Conservation (phyloP, 2,113 vertebrate species). For the Crotalus horridus region DNA sequence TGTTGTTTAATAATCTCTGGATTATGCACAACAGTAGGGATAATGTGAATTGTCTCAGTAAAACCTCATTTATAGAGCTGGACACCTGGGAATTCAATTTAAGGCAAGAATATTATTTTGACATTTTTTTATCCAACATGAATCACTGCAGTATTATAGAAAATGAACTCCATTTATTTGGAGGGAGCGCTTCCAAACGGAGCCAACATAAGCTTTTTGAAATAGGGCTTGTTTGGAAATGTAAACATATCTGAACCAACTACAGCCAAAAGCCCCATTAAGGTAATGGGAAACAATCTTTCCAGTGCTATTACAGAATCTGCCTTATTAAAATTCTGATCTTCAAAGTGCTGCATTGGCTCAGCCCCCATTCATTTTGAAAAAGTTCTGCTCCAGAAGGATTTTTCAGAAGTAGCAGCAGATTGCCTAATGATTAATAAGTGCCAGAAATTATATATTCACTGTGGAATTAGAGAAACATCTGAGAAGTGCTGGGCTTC, state of each 20-base stretch:
- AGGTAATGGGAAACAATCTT: not conserved
- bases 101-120: not conserved
- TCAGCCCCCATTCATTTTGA: not conserved
- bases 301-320: not conserved
- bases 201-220: constrained; percentile 2
- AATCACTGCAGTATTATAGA: not conserved
- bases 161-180: not conserved
- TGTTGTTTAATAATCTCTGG: not conserved
- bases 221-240: not conserved
- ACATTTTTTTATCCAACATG: not conserved
- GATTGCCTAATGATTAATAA: constrained; percentile 16
- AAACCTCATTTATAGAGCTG: not conserved
- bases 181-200: not conserved
- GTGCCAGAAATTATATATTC: not conserved
- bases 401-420: constrained; percentile 22
- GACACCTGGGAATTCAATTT: not conserved
- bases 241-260: not conserved
- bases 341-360: constrained; percentile 25
- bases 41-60: not conserved
- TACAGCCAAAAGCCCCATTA: not conserved
- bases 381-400: constrained; percentile 4
- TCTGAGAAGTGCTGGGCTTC: not conserved
- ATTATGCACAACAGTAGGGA: not conserved
- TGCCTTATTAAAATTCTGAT: not conserved
- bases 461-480: constrained; percentile 10